A percentile compares a stretch with the other conserved stretches of the same genome.
Evolutionary conservation across 2,888 invertebrate species (phyloP).

Genomic region (Lydus trimaculatus): DNA sequence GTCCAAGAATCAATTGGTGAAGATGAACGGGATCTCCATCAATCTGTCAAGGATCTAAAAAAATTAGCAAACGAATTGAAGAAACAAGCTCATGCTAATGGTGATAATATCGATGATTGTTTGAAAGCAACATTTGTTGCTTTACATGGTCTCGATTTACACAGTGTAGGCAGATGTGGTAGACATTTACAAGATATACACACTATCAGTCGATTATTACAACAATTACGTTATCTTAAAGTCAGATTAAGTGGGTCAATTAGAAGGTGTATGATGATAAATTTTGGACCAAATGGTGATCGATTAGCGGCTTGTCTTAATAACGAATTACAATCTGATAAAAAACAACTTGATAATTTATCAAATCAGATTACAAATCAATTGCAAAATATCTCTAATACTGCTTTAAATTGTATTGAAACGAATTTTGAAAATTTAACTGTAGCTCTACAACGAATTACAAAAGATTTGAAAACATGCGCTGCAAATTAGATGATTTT

Average conservation of each 20-base stretch:
- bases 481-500: background rate
- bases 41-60: background rate
- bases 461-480: background rate
- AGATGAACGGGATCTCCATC: background rate
- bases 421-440: background rate
- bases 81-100: background rate
- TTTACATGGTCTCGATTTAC: background rate
- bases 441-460: background rate
- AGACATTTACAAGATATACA: background rate
- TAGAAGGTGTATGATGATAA: background rate
- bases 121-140: background rate
- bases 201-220: background rate
- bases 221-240: background rate
- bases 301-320: background rate
- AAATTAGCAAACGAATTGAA: background rate
- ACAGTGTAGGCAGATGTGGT: background rate
- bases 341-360: background rate
- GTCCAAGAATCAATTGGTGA: background rate
- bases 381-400: background rate
- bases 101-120: background rate
- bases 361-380: background rate
- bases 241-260: background rate
- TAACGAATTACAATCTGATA: background rate
- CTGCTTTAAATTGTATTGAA: constrained; percentile 2
- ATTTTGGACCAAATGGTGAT: background rate